These are phyloP conservation scores for Papilio dardanus DNA, from an alignment of 1,140 invertebrate species.

Conservation along the genomic window DNA sequence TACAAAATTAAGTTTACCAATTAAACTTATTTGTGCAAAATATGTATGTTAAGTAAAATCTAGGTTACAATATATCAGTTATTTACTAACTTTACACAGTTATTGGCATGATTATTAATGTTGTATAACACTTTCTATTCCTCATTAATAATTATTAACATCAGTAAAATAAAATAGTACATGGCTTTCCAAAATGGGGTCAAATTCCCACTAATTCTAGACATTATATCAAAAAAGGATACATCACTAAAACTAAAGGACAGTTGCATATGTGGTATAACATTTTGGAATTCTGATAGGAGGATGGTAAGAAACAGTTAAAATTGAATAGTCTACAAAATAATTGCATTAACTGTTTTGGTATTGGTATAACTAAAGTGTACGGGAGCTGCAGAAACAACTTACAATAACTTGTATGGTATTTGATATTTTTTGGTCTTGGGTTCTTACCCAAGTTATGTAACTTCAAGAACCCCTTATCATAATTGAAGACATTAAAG, in stretches of 20 bases:
- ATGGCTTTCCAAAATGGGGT: not conserved
- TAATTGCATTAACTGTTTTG: no score
- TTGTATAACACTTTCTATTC: not conserved
- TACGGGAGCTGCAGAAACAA: not conserved
- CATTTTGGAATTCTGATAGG: not conserved
- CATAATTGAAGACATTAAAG: not conserved
- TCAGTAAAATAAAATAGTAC: not conserved
- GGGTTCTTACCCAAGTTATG: not conserved
- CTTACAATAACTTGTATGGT: not conserved
- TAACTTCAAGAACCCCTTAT: not conserved
- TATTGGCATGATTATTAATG: not conserved
- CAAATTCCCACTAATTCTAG: not conserved
- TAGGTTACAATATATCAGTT: not conserved
- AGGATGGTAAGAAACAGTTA: not conserved
- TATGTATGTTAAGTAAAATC: not conserved
- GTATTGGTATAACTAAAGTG: not conserved
- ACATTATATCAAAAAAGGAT: no score
- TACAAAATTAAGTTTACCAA: not conserved
- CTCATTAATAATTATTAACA: not conserved
- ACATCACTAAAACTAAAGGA: not conserved
- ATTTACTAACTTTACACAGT: not conserved
- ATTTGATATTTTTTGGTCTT: not conserved
- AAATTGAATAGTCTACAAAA: not conserved
- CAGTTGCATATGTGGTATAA: not conserved
- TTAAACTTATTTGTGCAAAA: no score